phyloP scores from a whole-genome alignment of 2,113 vertebrate genomes.

The Neodon shergylaensis region DNA sequence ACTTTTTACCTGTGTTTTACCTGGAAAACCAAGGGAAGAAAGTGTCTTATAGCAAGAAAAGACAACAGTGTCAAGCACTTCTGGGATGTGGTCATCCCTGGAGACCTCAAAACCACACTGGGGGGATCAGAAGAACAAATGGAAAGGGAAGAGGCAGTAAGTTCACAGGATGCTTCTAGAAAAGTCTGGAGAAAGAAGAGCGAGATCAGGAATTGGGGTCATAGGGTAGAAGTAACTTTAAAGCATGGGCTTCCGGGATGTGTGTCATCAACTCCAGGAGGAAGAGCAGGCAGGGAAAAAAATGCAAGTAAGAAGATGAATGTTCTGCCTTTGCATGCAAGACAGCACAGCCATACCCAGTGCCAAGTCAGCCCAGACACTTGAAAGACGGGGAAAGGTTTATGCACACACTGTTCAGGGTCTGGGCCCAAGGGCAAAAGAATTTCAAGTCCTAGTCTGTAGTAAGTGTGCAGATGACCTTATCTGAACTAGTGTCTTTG shows the following conservation, averaged over 20 bases:
- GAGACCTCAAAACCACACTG: background rate
- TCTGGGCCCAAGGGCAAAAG: no score
- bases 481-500: background rate
- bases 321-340: background rate
- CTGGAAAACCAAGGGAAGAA: no score
- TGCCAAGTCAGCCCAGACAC: background rate
- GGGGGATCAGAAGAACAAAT: background rate
- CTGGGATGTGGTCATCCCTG: background rate
- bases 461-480: background rate
- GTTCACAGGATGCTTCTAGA: background rate
- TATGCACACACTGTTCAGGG: background rate
- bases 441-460: background rate
- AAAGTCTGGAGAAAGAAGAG: background rate
- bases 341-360: background rate
- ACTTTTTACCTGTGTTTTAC: background rate
- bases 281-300: background rate
- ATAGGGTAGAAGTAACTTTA: accelerated
- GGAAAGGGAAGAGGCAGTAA: background rate
- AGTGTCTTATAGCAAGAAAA: background rate
- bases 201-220: background rate
- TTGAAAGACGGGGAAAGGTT: no score
- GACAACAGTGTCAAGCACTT: background rate
- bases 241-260: background rate
- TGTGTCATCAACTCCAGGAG: background rate
- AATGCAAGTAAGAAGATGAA: background rate